phyloP scores from a whole-genome alignment of 2,888 invertebrate species.

The Stegana nigrithorax region DNA sequence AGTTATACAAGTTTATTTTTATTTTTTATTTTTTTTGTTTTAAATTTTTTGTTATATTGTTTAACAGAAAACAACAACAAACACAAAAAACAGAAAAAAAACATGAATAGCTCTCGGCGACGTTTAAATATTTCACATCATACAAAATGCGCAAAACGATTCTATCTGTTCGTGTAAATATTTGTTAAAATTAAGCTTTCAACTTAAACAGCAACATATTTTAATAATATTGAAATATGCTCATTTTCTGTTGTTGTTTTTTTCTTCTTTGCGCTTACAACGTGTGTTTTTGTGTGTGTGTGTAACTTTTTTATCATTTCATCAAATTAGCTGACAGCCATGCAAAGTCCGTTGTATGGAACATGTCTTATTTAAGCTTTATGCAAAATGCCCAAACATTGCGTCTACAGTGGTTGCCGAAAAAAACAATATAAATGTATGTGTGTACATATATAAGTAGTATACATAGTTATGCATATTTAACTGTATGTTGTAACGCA shows the following conservation, averaged over 20 bases:
- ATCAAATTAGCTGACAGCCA: constrained; percentile 1
- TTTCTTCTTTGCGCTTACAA: too few species aligned
- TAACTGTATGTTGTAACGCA: too few species aligned
- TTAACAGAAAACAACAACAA: neutral
- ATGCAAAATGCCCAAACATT: too few species aligned
- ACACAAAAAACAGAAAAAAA: constrained; percentile 34
- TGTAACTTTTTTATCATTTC: neutral
- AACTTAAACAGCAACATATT: constrained; percentile 31
- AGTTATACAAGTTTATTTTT: too few species aligned
- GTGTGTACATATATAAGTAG: too few species aligned
- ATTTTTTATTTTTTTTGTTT: neutral
- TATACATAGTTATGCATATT: too few species aligned
- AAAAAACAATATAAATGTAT: too few species aligned
- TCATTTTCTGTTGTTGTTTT: too few species aligned
- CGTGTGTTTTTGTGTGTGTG: neutral
- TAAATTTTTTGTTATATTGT: neutral
- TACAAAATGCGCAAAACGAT: constrained; percentile 48
- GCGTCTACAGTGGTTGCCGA: neutral
- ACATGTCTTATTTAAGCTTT: too few species aligned
- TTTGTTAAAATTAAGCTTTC: constrained; percentile 59
- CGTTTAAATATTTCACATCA: constrained; percentile 50
- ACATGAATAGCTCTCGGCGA: constrained; percentile 52
- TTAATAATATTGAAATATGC: neutral
- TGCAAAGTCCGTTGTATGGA: too few species aligned
- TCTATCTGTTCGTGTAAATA: constrained; percentile 54